These are phyloP conservation scores for Gouania willdenowi DNA, from an alignment of 2,797 vertebrate species.

Conservation along the genomic window DNA sequence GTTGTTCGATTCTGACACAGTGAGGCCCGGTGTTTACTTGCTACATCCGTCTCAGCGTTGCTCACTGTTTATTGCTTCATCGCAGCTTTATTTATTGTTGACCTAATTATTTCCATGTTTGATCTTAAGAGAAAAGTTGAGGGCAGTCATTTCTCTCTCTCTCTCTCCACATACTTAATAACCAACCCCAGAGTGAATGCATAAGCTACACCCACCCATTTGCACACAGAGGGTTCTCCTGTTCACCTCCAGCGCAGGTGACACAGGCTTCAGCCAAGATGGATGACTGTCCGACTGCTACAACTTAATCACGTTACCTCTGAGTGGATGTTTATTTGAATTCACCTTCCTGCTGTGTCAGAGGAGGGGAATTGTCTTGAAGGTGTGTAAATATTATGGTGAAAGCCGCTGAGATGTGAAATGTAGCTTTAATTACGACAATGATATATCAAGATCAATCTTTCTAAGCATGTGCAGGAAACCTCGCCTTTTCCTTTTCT, in stretches of 20 bases:
- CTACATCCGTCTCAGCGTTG: slow-evolving; percentile 59
- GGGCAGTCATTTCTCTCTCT: slow-evolving; percentile 34
- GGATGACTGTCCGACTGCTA: slow-evolving; percentile 70
- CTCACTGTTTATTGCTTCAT: slow-evolving; percentile 70
- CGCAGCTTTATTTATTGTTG: slow-evolving; percentile 66
- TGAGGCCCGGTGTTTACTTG: slow-evolving; percentile 42
- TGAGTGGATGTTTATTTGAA: slow-evolving; percentile 76
- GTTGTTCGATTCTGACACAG: slow-evolving; percentile 51
- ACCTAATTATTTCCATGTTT: slow-evolving; percentile 72
- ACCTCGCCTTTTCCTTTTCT: slow-evolving; percentile 56
- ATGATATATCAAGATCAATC: slow-evolving; percentile 66
- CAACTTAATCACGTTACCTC: slow-evolving; percentile 78
- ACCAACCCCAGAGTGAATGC: slow-evolving; percentile 10
- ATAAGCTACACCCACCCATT: neutral
- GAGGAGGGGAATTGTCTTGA: slow-evolving; percentile 58
- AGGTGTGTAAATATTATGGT: slow-evolving; percentile 71
- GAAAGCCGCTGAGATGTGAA: slow-evolving; percentile 73
- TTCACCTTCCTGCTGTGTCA: slow-evolving; percentile 64
- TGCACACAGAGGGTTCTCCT: slow-evolving; percentile 10
- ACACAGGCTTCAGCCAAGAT: slow-evolving; percentile 61
- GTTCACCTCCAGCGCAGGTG: slow-evolving; percentile 49
- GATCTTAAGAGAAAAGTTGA: slow-evolving; percentile 45
- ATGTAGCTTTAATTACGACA: slow-evolving; percentile 77
- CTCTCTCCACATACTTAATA: slow-evolving; percentile 24
- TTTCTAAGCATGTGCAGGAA: slow-evolving; percentile 44